Base-by-base conservation (phyloP, 2,113 vertebrate species). In the Pithys albifrons region DNA sequence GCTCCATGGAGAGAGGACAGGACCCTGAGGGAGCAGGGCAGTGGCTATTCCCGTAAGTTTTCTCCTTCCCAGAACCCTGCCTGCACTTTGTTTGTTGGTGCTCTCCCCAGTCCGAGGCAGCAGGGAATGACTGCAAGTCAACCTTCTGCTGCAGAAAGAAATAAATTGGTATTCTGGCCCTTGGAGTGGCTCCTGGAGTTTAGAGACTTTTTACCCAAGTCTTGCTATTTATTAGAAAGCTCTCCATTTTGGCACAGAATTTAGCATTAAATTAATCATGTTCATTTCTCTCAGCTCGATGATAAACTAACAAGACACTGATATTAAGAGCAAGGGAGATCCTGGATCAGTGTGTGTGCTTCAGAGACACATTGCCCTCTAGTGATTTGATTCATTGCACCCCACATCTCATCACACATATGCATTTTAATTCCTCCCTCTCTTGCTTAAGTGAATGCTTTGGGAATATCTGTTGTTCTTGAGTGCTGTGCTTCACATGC, bases 281-380 rank as follows among this genome's bases (percentile, higher is more conserved):
- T 49, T 89, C 31, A 58, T 87, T 94, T 65, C 41, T 55, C 66
- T 87, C 61, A 45, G 43, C 35, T 89, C 31, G 5, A 31, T 31
- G 65, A 41, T 27, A 74, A 64, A 19, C 58, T 37, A 71, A 41
- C 9, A 52, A 67, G 33, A 85, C 9, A 18, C 49, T 37, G 45
- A 61, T 78, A 77, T 85, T 59, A 57, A 76, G 49, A 64, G 27
- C 24, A 57, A 59, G 70, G 2, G 12, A 69, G 51, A 54, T 19
- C 12, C 62, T 52, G 31, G 22, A 22, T 57, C 3, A 0, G 3
- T 19, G 65, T 25, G 12, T 2, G 1, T 51, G 28, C n/a, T 51
- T 66, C 46, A 64, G 75, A 35, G 48, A 82, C 39, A 78, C 41
- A 65, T 62, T 93, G 95, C 93, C 95, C 96, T 95, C 96, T 97